phyloP scores from a whole-genome alignment of 2,888 invertebrate genomes.

The Drosophila hamatofila region DNA sequence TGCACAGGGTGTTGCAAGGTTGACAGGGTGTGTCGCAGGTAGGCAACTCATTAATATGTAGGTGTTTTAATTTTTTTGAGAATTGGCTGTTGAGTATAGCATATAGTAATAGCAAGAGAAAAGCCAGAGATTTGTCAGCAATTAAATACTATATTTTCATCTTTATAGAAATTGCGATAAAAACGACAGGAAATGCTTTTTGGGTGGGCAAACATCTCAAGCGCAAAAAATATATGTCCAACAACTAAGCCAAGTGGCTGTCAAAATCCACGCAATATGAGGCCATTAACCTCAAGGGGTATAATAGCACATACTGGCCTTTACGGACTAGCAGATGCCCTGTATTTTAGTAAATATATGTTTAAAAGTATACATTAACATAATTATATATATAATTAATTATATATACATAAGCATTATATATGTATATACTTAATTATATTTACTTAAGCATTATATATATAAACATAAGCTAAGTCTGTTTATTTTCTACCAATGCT shows the following conservation, averaged over 20 bases:
- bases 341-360: neutral
- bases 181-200: neutral
- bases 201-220: slow-evolving; percentile 7
- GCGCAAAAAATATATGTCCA: slow-evolving; percentile 37
- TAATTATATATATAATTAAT: neutral
- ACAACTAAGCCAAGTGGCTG: slow-evolving; percentile 53
- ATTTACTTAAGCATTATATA: too few relatives aligned
- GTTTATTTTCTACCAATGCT: neutral
- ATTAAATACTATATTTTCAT: neutral
- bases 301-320: neutral
- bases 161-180: neutral
- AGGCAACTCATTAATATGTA: neutral
- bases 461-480: neutral
- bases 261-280: slow-evolving; percentile 55
- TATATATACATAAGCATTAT: neutral
- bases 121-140: neutral
- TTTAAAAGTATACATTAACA: neutral
- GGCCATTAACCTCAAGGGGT: slow-evolving; percentile 58
- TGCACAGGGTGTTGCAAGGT: slow-evolving; percentile 57
- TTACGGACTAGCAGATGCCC: neutral
- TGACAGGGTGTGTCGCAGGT: slow-evolving; percentile 1
- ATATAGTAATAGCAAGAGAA: neutral
- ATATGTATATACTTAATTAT: too few relatives aligned
- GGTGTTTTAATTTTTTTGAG: neutral
- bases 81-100: neutral